A percentile compares a stretch with the other conserved stretches of the same genome.
Conservation (phyloP, 2,113 vertebrate species). For the Nesoenas mayeri region DNA sequence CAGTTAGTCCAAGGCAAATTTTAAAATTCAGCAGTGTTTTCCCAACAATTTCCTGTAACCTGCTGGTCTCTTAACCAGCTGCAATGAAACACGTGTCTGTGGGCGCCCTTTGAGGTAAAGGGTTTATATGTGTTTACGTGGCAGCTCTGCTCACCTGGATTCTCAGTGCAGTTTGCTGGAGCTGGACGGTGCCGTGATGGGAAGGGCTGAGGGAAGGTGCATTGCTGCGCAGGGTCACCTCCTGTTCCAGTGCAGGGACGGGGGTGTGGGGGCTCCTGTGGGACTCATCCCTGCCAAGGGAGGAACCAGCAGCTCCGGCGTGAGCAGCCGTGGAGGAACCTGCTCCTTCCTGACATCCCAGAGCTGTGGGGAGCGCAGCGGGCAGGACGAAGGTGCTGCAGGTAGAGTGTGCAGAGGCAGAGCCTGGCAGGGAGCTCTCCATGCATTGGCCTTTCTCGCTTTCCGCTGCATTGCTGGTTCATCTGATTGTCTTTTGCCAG, state of each 20-base stretch:
- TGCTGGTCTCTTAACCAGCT: neutral
- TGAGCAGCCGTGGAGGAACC: neutral
- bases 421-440: slow-evolving; percentile 22
- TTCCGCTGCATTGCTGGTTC: neutral
- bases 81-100: neutral
- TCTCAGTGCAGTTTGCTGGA: neutral
- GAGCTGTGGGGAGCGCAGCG: neutral
- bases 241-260: neutral
- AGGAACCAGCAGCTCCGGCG: neutral
- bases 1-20: neutral
- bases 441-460: slow-evolving; percentile 12
- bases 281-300: neutral
- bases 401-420: neutral
- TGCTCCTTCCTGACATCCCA: neutral
- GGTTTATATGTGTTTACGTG: neutral
- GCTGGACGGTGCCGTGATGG: neutral
- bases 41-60: neutral
- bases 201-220: neutral
- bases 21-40: neutral
- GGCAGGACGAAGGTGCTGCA: neutral
- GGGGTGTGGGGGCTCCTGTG: neutral
- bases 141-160: neutral
- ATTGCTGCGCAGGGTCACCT: neutral
- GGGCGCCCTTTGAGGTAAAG: neutral
- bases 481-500: slow-evolving; percentile 15